Evolutionary conservation across 2,888 invertebrate species (phyloP).

Genomic region (Dromius quadrimaculatus): DNA sequence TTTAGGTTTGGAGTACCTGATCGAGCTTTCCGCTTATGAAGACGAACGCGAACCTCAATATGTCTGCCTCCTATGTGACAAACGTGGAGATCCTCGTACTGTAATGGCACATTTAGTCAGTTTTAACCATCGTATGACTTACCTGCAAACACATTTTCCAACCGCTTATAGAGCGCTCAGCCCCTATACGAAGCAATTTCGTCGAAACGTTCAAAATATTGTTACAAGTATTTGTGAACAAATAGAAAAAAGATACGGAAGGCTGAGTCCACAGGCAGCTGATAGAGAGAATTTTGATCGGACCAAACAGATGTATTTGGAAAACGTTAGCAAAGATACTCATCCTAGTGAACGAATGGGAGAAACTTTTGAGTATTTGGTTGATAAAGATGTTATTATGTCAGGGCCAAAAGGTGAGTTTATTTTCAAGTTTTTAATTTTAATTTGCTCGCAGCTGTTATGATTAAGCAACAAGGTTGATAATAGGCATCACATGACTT

Average conservation of each 20-base stretch:
- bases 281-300: constrained; percentile 78
- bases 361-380: constrained; percentile 69
- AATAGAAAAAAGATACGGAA: constrained; percentile 81
- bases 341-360: constrained; percentile 76
- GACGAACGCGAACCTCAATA: constrained; percentile 79
- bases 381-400: constrained; percentile 63
- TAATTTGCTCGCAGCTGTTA: background rate
- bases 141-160: constrained; percentile 76
- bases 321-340: constrained; percentile 74
- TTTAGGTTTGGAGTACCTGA: constrained; percentile 83
- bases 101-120: constrained; percentile 84
- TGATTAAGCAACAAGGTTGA: too few species aligned
- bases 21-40: constrained; percentile 78
- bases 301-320: constrained; percentile 72
- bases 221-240: constrained; percentile 74
- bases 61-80: constrained; percentile 82
- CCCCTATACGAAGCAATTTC: constrained; percentile 73
- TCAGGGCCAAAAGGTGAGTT: constrained; percentile 43
- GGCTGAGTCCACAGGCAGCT: constrained; percentile 75
- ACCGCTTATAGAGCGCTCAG: constrained; percentile 72
- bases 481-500: too few species aligned
- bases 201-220: constrained; percentile 66
- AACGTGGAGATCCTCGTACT: constrained; percentile 82
- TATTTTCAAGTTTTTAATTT: background rate
- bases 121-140: constrained; percentile 80